A percentile compares a stretch with the other conserved stretches of the same genome.
Conservation (phyloP, 2,888 invertebrate species). For the Watsonalla binaria region DNA sequence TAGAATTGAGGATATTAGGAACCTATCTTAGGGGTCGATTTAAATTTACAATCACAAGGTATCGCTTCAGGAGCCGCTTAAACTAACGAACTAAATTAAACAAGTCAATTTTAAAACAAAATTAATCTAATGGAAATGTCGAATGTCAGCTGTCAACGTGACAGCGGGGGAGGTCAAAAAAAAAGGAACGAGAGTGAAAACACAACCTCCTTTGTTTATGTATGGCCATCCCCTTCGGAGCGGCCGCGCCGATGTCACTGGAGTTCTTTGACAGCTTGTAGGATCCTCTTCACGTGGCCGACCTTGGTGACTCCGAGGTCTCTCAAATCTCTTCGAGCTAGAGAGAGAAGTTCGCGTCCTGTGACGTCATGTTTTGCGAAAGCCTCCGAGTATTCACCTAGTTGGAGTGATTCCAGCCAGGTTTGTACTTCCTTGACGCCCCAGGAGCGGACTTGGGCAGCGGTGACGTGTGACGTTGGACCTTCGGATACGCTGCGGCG, state of each 20-base stretch:
- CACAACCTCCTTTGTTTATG: slow-evolving; percentile 19
- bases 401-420: slow-evolving; percentile 93
- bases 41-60: neutral
- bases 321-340: slow-evolving; percentile 91
- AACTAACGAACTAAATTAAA: neutral
- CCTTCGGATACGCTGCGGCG: slow-evolving; percentile 64
- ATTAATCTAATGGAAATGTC: neutral
- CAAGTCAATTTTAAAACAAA: neutral
- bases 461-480: slow-evolving; percentile 31
- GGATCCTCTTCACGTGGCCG: slow-evolving; percentile 96
- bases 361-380: slow-evolving; percentile 95
- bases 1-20: slow-evolving; percentile 10
- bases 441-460: slow-evolving; percentile 80
- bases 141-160: neutral
- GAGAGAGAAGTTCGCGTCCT: slow-evolving; percentile 90
- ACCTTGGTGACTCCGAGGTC: slow-evolving; percentile 97
- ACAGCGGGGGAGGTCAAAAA: neutral
- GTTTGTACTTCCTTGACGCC: slow-evolving; percentile 92
- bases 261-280: slow-evolving; percentile 92
- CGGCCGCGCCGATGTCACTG: slow-evolving; percentile 73
- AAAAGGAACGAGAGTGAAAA: neutral
- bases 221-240: slow-evolving; percentile 69
- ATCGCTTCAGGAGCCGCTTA: neutral
- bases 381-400: slow-evolving; percentile 94
- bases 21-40: neutral